Conservation (phyloP, 2,113 vertebrate genomes). For the Petromus typicus region DNA sequence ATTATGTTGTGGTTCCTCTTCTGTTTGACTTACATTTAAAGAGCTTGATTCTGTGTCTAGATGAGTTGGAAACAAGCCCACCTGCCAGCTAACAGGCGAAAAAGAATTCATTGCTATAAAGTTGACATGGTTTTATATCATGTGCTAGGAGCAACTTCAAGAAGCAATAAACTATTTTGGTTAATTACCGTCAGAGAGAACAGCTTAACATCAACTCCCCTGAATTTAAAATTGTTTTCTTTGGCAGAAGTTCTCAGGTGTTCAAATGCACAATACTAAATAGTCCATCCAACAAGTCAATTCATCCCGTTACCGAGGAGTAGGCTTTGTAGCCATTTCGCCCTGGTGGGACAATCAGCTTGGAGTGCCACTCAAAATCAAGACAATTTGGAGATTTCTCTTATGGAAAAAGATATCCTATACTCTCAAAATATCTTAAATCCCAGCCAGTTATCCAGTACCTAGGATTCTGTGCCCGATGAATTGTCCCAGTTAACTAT, state of each 20-base stretch:
- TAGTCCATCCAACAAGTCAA: not conserved
- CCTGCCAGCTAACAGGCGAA: not conserved
- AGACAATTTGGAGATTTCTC: constrained; percentile 22
- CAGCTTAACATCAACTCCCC: constrained; percentile 53
- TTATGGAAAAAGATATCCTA: not conserved
- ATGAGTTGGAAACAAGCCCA: not conserved
- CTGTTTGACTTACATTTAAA: constrained; percentile 49
- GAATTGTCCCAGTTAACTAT: not conserved
- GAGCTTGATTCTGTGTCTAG: constrained; percentile 17
- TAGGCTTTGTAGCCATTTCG: not conserved
- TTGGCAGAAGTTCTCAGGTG: constrained; percentile 42
- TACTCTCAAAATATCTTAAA: not conserved
- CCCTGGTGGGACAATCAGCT: not conserved
- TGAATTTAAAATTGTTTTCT: constrained; percentile 59
- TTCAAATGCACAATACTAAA: constrained; percentile 43
- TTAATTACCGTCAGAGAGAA: constrained; percentile 64
- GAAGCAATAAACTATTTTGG: constrained; percentile 38
- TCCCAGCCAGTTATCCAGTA: not conserved
- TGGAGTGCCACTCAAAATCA: not conserved
- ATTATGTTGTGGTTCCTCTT: not conserved
- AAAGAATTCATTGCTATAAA: not conserved
- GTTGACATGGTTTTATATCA: constrained; percentile 51
- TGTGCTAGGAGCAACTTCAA: constrained; percentile 41
- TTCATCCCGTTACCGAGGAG: not conserved
- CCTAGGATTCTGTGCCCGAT: not conserved